Conservation (phyloP, 2,113 vertebrate genomes). For the Chloropsis hardwickii region DNA sequence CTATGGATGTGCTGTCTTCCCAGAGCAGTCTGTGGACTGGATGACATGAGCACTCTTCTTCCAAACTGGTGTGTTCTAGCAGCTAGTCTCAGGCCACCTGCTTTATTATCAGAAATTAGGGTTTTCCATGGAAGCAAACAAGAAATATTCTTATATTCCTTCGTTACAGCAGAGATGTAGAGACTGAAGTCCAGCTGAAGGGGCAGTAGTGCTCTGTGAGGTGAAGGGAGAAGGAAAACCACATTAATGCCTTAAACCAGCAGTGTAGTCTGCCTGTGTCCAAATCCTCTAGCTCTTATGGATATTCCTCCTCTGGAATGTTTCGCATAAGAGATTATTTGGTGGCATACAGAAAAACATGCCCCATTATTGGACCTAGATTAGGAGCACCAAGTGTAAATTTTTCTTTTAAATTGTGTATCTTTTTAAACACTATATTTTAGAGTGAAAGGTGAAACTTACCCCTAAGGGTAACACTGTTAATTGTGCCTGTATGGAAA, state of each 20-base stretch:
- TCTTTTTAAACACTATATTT: background rate
- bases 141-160: background rate
- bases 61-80: background rate
- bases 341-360: background rate
- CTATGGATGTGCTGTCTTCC: background rate
- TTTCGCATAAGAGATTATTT: background rate
- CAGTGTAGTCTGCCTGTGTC: background rate
- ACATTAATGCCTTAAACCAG: background rate
- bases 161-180: background rate
- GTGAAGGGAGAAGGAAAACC: background rate
- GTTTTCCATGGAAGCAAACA: background rate
- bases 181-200: background rate
- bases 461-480: background rate
- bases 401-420: background rate
- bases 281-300: background rate
- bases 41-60: background rate
- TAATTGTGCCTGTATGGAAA: background rate
- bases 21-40: background rate
- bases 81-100: background rate
- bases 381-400: background rate
- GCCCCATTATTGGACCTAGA: background rate
- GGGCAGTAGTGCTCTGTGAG: background rate
- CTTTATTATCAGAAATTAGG: background rate
- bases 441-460: background rate
- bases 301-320: background rate